These are phyloP conservation scores for Ligdia adustata DNA, from an alignment of 2,888 invertebrate genomes.

Conservation along the genomic window DNA sequence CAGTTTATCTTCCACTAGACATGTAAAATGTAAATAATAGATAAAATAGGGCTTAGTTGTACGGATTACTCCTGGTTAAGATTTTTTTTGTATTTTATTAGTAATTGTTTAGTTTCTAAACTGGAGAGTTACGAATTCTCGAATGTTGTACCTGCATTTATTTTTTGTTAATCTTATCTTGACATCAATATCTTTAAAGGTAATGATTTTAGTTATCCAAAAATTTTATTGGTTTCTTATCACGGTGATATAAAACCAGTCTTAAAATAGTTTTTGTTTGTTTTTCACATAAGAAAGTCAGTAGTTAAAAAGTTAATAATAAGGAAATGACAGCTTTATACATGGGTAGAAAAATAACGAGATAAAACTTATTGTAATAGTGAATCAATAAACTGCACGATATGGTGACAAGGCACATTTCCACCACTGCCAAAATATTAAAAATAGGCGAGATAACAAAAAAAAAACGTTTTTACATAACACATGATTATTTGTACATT, in stretches of 20 bases:
- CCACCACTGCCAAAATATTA: slow-evolving; percentile 81
- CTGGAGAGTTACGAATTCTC: slow-evolving; percentile 82
- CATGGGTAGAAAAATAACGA: slow-evolving; percentile 68
- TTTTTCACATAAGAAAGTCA: slow-evolving; percentile 76
- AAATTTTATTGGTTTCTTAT: slow-evolving; percentile 69
- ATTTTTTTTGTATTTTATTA: slow-evolving; percentile 67
- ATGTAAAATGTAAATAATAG: slow-evolving; percentile 77
- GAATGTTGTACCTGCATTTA: slow-evolving; percentile 85
- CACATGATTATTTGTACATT: slow-evolving; percentile 75
- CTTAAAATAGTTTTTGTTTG: slow-evolving; percentile 64
- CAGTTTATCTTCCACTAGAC: slow-evolving; percentile 83
- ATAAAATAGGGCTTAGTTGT: slow-evolving; percentile 71
- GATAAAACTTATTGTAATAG: slow-evolving; percentile 50
- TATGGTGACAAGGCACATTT: slow-evolving; percentile 83
- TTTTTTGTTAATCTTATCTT: slow-evolving; percentile 78
- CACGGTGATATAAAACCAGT: slow-evolving; percentile 61
- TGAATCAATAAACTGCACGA: slow-evolving; percentile 61
- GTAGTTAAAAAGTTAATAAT: slow-evolving; percentile 73
- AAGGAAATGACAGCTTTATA: slow-evolving; percentile 80
- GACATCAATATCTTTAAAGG: slow-evolving; percentile 78
- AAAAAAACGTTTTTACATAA: slow-evolving; percentile 51
- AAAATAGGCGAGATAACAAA: slow-evolving; percentile 63
- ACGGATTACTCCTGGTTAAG: slow-evolving; percentile 52
- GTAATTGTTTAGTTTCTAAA: slow-evolving; percentile 80
- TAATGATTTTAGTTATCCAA: slow-evolving; percentile 72